A percentile compares a stretch with the other conserved stretches of the same genome.
Evolutionary conservation across 2,113 vertebrate species (phyloP).

Genomic region (Aix galericulata): DNA sequence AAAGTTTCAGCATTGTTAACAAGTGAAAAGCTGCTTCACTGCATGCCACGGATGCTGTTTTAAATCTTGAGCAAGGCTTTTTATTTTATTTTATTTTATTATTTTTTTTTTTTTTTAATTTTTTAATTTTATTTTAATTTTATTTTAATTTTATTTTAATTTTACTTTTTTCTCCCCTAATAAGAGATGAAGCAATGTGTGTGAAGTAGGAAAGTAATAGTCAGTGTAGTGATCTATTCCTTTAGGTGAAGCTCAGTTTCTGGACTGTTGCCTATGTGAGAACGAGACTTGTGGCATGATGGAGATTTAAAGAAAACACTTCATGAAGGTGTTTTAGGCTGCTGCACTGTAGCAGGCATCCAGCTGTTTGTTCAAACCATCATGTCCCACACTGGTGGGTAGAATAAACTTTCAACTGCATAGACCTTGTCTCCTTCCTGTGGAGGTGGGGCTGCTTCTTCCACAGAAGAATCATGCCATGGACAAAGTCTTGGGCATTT

Average conservation of each 20-base stretch:
- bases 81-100: not conserved
- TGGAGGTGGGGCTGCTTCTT: not conserved
- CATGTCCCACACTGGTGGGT: not conserved
- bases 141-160: not conserved
- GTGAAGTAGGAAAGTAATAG: not conserved
- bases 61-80: not conserved
- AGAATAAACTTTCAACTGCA: not conserved
- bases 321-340: not conserved
- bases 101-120: no score
- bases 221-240: not conserved
- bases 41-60: not conserved
- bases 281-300: not conserved
- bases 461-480: not conserved
- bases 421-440: not conserved
- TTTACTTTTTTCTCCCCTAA: not conserved
- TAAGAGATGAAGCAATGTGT: not conserved
- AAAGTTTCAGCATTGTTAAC: not conserved
- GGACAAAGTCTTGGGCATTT: not conserved
- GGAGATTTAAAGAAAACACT: not conserved
- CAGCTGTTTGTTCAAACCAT: not conserved
- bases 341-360: not conserved
- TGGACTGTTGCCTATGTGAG: not conserved
- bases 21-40: not conserved
- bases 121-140: not conserved
- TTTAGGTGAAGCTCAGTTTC: not conserved